A percentile compares a stretch with the other conserved stretches of the same genome.
Evolutionary conservation across 1,140 invertebrate species (phyloP).

Genomic region (Elysia chlorotica): DNA sequence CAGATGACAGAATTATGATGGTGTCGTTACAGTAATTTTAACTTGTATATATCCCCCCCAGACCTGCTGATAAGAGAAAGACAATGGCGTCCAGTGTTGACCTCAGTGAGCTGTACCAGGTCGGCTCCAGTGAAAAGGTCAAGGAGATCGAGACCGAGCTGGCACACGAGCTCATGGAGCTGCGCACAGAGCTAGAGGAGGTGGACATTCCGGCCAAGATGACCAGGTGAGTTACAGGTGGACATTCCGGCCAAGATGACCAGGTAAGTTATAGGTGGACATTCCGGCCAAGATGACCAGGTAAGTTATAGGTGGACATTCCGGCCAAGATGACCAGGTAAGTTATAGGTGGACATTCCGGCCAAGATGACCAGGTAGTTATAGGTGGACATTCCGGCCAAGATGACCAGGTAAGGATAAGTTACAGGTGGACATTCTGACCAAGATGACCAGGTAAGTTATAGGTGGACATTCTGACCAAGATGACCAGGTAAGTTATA

Average conservation of each 20-base stretch:
- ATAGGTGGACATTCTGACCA: no score
- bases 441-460: no score
- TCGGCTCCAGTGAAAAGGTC: conserved; percentile 49
- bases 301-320: no score
- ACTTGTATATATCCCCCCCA: no score
- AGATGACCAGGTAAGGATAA: background rate
- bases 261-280: background rate
- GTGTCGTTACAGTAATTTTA: no score
- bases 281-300: background rate
- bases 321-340: no score
- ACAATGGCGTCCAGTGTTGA: conserved; percentile 26
- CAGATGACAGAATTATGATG: background rate
- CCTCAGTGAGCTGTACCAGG: conserved; percentile 46
- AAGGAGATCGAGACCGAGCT: conserved; percentile 53
- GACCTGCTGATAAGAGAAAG: no score
- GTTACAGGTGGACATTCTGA: no score
- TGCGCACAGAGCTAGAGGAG: conserved; percentile 58
- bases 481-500: no score
- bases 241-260: background rate
- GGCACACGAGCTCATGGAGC: conserved; percentile 54
- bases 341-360: no score
- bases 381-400: background rate
- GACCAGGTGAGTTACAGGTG: conserved; percentile 39
- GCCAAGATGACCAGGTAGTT: background rate
- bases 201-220: conserved; percentile 53